phyloP scores from a whole-genome alignment of 2,797 vertebrate species.

The Ctenopoma kingsleyae region DNA sequence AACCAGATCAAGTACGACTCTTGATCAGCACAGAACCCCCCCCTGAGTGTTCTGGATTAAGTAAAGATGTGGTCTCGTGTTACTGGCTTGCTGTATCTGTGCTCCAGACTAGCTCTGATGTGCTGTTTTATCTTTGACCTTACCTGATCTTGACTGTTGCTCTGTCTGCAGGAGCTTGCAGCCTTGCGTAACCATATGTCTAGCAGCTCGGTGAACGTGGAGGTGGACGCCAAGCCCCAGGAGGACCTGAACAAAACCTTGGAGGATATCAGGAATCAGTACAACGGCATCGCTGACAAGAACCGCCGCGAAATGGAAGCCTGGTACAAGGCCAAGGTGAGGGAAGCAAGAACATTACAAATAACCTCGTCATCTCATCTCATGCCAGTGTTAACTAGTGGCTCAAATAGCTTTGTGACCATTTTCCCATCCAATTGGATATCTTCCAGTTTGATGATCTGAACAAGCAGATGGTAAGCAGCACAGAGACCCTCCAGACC shows the following conservation, averaged over 20 bases:
- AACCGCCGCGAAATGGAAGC: conserved; percentile 76
- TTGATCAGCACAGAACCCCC: too few relatives aligned
- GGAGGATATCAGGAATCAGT: conserved; percentile 73
- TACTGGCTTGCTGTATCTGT: not conserved
- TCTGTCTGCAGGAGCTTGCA: conserved; percentile 71
- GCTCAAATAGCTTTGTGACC: not conserved
- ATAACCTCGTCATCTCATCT: not conserved
- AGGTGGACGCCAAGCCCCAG: conserved; percentile 78
- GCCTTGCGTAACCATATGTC: conserved; percentile 50
- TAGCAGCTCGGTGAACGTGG: conserved; percentile 76
- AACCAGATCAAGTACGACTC: not conserved
- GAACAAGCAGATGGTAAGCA: conserved; percentile 70
- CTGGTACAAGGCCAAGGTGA: conserved; percentile 86
- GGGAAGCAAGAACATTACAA: not conserved
- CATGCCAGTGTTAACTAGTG: not conserved
- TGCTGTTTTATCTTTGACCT: not conserved
- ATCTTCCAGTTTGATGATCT: conserved; percentile 78
- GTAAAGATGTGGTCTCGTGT: not conserved
- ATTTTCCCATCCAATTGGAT: not conserved
- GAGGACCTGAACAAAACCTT: conserved; percentile 58
- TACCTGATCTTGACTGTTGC: not conserved
- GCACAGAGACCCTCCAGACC: conserved; percentile 65
- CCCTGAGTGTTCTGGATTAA: too few relatives aligned
- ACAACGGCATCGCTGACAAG: conserved; percentile 77
- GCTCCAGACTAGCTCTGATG: not conserved